Percentiles rank a stretch among this genome's conserved stretches.
Conservation (phyloP, 2,888 invertebrate species). For the Plebejus melissa region DNA sequence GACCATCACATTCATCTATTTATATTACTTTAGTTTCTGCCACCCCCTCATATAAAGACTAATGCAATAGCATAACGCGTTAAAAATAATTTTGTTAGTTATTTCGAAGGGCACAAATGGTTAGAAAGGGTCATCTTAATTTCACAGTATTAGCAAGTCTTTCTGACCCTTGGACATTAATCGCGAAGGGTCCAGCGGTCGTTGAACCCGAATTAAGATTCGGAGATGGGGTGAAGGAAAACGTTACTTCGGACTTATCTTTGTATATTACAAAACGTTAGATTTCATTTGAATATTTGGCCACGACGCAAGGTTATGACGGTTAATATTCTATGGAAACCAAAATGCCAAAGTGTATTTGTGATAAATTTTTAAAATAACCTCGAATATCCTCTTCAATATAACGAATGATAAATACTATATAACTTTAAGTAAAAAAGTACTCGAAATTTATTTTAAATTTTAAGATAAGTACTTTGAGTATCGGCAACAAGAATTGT, state of each 20-base stretch:
- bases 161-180: slow-evolving; percentile 71
- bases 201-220: slow-evolving; percentile 70
- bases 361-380: no score
- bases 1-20: not conserved
- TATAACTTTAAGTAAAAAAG: not conserved
- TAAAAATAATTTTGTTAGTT: slow-evolving; percentile 39
- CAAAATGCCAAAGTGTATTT: no score
- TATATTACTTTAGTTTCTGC: slow-evolving; percentile 4
- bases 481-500: not conserved
- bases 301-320: not conserved
- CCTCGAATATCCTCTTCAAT: no score
- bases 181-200: slow-evolving; percentile 69
- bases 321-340: not conserved
- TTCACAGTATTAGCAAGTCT: slow-evolving; percentile 71
- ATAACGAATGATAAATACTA: no score
- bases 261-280: not conserved
- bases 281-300: slow-evolving; percentile 3
- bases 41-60: not conserved
- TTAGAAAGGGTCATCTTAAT: slow-evolving; percentile 71
- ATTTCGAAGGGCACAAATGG: slow-evolving; percentile 57
- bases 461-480: not conserved
- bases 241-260: slow-evolving; percentile 42
- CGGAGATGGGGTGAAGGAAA: slow-evolving; percentile 54
- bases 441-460: not conserved
- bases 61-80: not conserved